Conservation (phyloP, 2,113 vertebrate species). For the Ciconia stormi region DNA sequence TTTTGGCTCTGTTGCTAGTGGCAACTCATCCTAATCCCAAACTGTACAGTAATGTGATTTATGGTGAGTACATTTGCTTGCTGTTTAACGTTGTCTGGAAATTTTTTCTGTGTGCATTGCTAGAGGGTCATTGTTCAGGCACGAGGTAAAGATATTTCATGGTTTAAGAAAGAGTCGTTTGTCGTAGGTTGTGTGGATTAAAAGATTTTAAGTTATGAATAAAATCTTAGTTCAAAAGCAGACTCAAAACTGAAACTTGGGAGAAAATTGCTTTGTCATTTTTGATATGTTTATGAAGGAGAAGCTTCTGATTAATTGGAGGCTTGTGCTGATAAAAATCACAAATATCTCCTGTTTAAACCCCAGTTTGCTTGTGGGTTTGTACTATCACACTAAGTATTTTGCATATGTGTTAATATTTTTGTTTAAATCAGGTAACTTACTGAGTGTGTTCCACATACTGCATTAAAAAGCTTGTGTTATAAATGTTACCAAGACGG, state of each 20-base stretch:
- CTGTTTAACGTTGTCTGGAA: neutral
- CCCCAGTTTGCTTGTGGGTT: neutral
- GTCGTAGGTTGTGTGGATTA: neutral
- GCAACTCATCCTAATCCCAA: slow-evolving; percentile 58
- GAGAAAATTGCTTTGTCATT: neutral
- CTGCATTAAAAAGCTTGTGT: neutral
- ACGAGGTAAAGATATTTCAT: neutral
- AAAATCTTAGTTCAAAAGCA: neutral
- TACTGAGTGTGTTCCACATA: accelerated
- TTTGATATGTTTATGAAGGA: neutral
- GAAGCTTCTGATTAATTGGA: neutral
- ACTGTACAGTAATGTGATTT: slow-evolving; percentile 29
- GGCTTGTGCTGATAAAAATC: neutral
- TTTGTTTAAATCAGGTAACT: neutral
- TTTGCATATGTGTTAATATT: neutral
- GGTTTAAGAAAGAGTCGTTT: neutral
- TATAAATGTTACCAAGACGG: accelerated
- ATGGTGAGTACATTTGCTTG: neutral
- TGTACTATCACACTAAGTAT: neutral
- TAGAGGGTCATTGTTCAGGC: neutral
- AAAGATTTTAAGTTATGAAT: neutral
- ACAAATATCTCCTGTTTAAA: neutral
- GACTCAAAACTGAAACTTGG: neutral
- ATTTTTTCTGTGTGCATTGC: neutral
- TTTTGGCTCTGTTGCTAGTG: slow-evolving; percentile 53